phyloP scores from a whole-genome alignment of 2,797 vertebrate species.

The Sebastes oblongus region DNA sequence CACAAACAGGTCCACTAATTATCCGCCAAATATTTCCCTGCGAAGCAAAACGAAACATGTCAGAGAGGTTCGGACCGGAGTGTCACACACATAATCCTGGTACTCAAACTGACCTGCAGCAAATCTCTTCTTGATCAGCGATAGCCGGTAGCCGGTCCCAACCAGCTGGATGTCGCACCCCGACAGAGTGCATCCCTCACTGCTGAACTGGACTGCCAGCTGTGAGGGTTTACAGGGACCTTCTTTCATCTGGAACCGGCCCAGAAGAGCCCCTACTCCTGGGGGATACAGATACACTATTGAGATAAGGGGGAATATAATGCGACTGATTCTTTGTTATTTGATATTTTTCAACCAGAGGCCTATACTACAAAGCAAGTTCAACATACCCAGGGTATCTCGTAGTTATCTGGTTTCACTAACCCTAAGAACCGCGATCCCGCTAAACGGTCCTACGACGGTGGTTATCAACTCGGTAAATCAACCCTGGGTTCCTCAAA shows the following conservation, averaged over 20 bases:
- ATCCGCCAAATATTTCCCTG: constrained; percentile 99
- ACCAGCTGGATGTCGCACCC: constrained; percentile 96
- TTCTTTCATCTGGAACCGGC: constrained; percentile 91
- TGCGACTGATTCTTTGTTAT: not conserved
- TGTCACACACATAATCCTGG: not conserved
- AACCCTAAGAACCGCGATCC: no score
- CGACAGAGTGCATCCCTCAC: constrained; percentile 95
- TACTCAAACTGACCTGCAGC: constrained; percentile 88
- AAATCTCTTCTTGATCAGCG: constrained; percentile 97
- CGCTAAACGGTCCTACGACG: no score
- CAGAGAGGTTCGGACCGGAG: not conserved
- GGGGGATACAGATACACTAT: constrained; percentile 1
- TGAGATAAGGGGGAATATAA: not conserved
- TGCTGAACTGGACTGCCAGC: constrained; percentile 93
- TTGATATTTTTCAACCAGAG: no score
- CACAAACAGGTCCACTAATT: constrained; percentile 84
- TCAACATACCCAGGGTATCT: no score
- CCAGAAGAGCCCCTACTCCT: constrained; percentile 96
- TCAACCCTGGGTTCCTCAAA: rapidly evolving
- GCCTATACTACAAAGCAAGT: no score
- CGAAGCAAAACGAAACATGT: constrained; percentile 68
- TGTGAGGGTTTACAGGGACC: constrained; percentile 93
- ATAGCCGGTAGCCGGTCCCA: constrained; percentile 94
- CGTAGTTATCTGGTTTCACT: no score
- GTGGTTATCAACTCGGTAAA: no score